Percentiles rank a stretch among this genome's conserved stretches.
Conservation (phyloP, 2,797 vertebrate genomes). For the Crax fasciolata region DNA sequence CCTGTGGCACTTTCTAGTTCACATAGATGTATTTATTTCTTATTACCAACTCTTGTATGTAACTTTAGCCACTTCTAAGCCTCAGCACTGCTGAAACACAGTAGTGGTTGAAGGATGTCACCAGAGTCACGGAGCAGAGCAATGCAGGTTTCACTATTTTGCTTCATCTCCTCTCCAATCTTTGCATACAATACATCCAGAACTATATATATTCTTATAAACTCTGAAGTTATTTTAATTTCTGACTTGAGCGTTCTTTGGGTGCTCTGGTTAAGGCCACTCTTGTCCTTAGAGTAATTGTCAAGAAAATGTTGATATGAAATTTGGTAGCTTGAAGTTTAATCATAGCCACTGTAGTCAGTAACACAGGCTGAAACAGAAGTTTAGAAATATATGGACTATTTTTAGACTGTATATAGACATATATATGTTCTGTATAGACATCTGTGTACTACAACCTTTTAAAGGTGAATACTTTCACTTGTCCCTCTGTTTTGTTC, state of each 20-base stretch:
- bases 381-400: background rate
- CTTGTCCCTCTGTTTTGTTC: rapidly evolving
- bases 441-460: background rate
- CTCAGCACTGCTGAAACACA: background rate
- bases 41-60: rapidly evolving
- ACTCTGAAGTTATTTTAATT: background rate
- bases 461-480: background rate
- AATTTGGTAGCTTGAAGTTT: too few species aligned
- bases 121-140: rapidly evolving
- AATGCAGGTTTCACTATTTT: rapidly evolving
- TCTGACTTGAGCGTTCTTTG: background rate
- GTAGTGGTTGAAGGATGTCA: rapidly evolving
- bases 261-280: background rate
- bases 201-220: rapidly evolving
- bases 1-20: background rate
- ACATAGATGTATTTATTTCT: background rate
- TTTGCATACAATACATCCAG: background rate
- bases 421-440: too few species aligned
- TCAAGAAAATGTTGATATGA: background rate
- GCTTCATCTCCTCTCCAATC: background rate
- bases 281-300: too few species aligned
- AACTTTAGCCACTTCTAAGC: background rate
- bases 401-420: background rate
- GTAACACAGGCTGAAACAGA: background rate
- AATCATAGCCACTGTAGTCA: background rate